Evolutionary conservation across 1,140 invertebrate species (phyloP), one percentile per base, ranked within the genome.

Genomic region (Dufourea novaeangliae): DNA sequence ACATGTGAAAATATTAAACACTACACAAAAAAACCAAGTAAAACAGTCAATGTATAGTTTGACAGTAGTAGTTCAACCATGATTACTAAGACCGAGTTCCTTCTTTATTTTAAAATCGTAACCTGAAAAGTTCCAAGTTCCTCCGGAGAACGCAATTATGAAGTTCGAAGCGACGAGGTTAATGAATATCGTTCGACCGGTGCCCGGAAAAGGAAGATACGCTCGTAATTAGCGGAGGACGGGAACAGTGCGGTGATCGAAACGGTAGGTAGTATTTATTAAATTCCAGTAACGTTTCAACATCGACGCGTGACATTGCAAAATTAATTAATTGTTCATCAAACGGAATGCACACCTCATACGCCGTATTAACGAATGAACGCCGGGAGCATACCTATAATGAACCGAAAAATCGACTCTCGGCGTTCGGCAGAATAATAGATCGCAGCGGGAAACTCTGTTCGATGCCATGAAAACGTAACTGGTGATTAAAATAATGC

Each of bases 241-340:
- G 8, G 22, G 11, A 17, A 11, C 20, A 25, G 0, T 14, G 5
- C 12, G 41, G 2, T 20, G 22, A 56, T 61, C 10, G 17, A 20
- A 50, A 22, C 41, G 41, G n/a, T n/a, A n/a, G 10, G 6, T 50
- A 63, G 37, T 37, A 69, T 76, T 76, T 69, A 76, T 69, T 76
- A 76, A 69, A 69, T 76, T 76, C 50, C 66, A 50, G 25, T 8
- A 41, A 74, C 34, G 34, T 61, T 46, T 50, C 62, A 25, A 4
- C 44, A 72, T 63, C 64, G 54, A 50, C 7, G 32, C 54, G 54
- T 20, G n/a, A 4, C 41, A 22, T 37, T 76, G 57, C 8, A 29
- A 17, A 32, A 61, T 50, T 76, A 69, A 69, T 76, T 76, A 76
- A 69, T 69, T 76, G 56, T 76, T 76, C 73, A 29, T 52, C 73